Base-by-base conservation (phyloP, 1,140 invertebrate species). In the Dinothrombium tinctorium region DNA sequence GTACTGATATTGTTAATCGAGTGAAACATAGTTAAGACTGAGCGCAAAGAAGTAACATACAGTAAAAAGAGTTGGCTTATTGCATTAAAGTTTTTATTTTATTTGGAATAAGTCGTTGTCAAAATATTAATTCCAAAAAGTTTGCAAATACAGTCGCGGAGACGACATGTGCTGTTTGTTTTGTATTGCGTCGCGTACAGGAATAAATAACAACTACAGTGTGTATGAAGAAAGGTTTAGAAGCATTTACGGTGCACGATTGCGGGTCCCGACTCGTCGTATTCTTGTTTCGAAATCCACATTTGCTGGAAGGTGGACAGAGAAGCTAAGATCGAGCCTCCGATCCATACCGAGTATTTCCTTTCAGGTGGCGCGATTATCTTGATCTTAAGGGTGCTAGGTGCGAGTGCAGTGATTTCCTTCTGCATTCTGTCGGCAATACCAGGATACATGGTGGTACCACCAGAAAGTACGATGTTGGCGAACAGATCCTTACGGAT, bases 311-410 rank as follows among this genome's bases (percentile, higher is more conserved):
- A 63, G 45, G 59, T 60, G 52, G 77, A 76, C 23, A 62, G 51
- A 32, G 60, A 62, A 37, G 58, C 60, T 36, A 62, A 46, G 50
- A 62, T 59, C 3, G 57, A 59, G 48, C 76, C 76, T 35, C 65
- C 66, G 49, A 81, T 80, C 77, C 77, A 82, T 57, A 80, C 77
- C 60, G 77, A 82, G 67, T 84, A 83, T 57, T 84, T 83, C 60
- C 80, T 73, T 58, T 84, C 80, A 41, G 80, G 63, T 44, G 63
- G 58, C 33, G 59, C 60, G 37, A 62, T 59, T 44, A 62, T 59
- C 54, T 61, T 61, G 46, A 61, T 61, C 41, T 61, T 59, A 54
- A 60, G 60, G 24, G 56, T 56, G 24, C 37, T 37, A 29, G 60
- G 62, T 19, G 59, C 59, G 7, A 64, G 51, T 29, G 54, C 53